Base-by-base conservation (phyloP, 2,888 invertebrate species). In the Hemaris fuciformis region DNA sequence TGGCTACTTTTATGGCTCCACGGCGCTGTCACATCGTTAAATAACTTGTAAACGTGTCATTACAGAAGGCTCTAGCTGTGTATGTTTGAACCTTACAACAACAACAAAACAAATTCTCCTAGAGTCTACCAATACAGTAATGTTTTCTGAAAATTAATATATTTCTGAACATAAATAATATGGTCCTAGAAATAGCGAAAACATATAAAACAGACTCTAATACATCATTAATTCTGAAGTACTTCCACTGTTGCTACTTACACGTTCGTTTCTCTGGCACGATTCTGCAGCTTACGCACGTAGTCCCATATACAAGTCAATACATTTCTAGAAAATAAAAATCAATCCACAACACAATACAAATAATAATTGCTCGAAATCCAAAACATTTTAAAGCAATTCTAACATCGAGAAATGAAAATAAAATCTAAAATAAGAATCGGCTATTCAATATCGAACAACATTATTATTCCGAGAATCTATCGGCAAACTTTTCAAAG, bases 381-480 rank as follows among this genome's bases (percentile, higher is more conserved):
- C 1, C 31, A 20, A 10, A 18, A 31, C 42, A n/a, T 23, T 18
- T 42, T 58, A 27, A 10, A n/a, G 18, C 2, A 18, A 18, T 18
- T 31, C 7, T 15, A 41, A 22, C n/a, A 23, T n/a, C 38, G n/a
- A 15, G 23, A 15, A 8, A 22, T 20, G 1, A 41, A 25, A 18
- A 15, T 2, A 58, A 15, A 23, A 42, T 13, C 15, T 25, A 42
- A 43, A 43, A 23, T 42, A 15, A 43, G 20, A 2, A 59, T 13
- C 8, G 31, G 1, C 25, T 27, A 20, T 45, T 45, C 31, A 22
- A 34, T 59, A 59, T 45, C n/a, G 6, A 41, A 5, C 6, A 23
- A 59, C 60, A 64, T 65, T 63, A 66, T 69, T 69, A 66, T 68
- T 66, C 64, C 63, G 64, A 71, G 66, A 63, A 68, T 69, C 69